phyloP scores from a whole-genome alignment of 35 echinoderm and acorn worm genomes.

The Apostichopus parvimensis region DNA sequence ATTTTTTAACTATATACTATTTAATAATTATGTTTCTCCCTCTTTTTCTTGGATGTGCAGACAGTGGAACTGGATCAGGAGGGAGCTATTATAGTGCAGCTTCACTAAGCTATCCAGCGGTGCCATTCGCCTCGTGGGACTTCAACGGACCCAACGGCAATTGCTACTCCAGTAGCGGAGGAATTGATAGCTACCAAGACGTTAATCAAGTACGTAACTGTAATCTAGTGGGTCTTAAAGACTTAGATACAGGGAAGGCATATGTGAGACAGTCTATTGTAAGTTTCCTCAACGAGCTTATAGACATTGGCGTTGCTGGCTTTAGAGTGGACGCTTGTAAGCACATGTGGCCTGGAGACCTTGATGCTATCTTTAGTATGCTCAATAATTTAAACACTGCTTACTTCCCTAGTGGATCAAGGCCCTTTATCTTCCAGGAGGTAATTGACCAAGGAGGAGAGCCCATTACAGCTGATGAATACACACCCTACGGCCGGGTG shows the following conservation, averaged over 20 bases:
- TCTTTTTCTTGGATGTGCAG: too few species aligned
- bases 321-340: conserved; percentile 61
- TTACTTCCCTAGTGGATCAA: conserved; percentile 66
- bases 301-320: conserved; percentile 58
- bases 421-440: conserved; percentile 79
- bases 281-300: conserved; percentile 71
- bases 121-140: conserved; percentile 52
- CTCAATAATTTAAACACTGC: conserved; percentile 64
- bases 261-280: conserved; percentile 55
- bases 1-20: too few species aligned
- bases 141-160: conserved; percentile 82
- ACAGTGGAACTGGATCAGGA: neutral
- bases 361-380: conserved; percentile 38
- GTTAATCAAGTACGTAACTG: conserved; percentile 80
- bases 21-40: too few species aligned
- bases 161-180: conserved; percentile 66
- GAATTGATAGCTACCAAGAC: conserved; percentile 71
- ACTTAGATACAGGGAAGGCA: conserved; percentile 38
- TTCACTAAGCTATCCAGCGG: conserved; percentile 39
- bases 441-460: conserved; percentile 80
- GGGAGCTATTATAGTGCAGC: conserved; percentile 20
- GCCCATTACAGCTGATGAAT: conserved; percentile 73
- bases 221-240: conserved; percentile 66
- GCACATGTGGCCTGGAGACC: conserved; percentile 81
- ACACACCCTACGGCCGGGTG: conserved; percentile 68